Base-by-base conservation (phyloP, 2,113 vertebrate genomes). In the Conger conger region DNA sequence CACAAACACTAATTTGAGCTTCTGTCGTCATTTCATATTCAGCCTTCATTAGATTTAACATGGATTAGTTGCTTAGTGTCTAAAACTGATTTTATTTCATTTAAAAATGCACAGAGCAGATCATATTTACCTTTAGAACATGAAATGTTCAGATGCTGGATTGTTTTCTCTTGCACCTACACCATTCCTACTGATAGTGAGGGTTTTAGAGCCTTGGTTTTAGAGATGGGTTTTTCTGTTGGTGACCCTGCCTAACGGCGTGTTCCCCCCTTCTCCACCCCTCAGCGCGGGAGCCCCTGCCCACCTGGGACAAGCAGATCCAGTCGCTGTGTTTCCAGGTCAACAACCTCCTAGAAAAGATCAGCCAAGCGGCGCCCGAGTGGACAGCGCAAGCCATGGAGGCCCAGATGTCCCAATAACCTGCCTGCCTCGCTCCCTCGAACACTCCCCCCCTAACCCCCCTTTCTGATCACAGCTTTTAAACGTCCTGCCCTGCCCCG, bases 231-330 rank as follows among this genome's bases (percentile, higher is more conserved):
- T 42, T 42, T 42, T 42, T 42, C 40, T 42, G 3, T 42, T 42
- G 3, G 45, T 50, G 11, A 50, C 7, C 45, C 45, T 13, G n/a
- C 30, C 38, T 40, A 11, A 1, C 5, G 42, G 36, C 35, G 81
- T 4, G 33, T 17, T 42, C n/a, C n/a, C 82, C 16, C 3, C 76
- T 13, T 80, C 76, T 9, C 68, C 79, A 63, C 76, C 38, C 38
- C 54, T 30, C 89, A 99, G 97, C 98, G 3, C 97, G 98, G n/a
- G 98, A 99, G 93, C 97, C 98, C 9, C 95, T 99, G 85, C 98
- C 98, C 1, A 99, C 98, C 0, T 99, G 98, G 98, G 98, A 99
- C 93, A 99, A 99, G 90, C 98, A 99, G 93, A 99, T 99, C 90
- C 98, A 99, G 88, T 99, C 98, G 0, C 94, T 99, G 86, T 99